Evolutionary conservation across 2,113 vertebrate genomes (phyloP), one percentile per base, ranked within the genome.

Genomic region (Varanus salvator): DNA sequence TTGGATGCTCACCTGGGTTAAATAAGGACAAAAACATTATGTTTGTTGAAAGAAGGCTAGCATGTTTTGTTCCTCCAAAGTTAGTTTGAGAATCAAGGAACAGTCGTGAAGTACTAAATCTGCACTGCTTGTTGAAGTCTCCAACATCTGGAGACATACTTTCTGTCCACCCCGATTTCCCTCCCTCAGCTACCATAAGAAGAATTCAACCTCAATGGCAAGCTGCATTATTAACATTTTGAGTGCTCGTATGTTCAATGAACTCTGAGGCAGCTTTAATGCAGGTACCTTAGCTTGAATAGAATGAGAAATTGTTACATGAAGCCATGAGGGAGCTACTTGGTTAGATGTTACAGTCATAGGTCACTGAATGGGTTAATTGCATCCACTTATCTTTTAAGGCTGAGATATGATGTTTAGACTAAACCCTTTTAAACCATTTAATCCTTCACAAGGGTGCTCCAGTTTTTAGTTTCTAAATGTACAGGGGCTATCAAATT

Each of bases 301-400:
- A 68, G 84, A 57, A 80, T 74, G 52, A 84, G 78, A 80, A 92
- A 27, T 31, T 27, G 84, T 78, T 74, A 21, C 86, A 21, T 0
- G 25, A 0, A 57, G 69, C 57, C 69, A 0, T 68, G 71, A 93
- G 93, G 74, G 85, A 88, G 54, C 50, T 89, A 84, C 85, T 90
- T 85, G 84, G 81, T 44, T 85, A 52, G 81, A 50, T 86, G 90
- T 86, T 77, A 57, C 87, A 88, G 87, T 86, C 93, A 90, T 84
- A 94, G 94, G 89, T 95, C 89, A 92, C 29, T 84, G 91, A 90
- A 87, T 0, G 82, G 92, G 93, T 93, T 97, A 94, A 96, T 96
- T 93, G 87, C 75, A 92, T 89, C 52, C 83, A 94, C 87, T 94
- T 93, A 85, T 90, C 88, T 96, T 95, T 90, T 90, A 91, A 94